These are phyloP conservation scores for Calidris pygmaea DNA, from an alignment of 2,113 vertebrate species.

Conservation along the genomic window DNA sequence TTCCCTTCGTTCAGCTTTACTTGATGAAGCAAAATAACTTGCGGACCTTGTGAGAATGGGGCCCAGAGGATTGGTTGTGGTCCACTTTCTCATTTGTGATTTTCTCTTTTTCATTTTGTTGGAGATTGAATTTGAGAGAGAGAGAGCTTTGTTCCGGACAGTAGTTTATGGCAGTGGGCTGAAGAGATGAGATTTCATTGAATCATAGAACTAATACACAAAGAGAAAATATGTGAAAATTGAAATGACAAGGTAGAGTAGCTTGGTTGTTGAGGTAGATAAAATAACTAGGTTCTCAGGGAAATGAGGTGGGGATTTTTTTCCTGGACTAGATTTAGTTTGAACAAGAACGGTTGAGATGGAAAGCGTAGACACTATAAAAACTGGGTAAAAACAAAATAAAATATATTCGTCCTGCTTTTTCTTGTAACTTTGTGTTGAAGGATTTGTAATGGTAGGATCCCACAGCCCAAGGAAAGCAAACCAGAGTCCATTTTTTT, in stretches of 20 bases:
- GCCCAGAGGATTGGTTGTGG: conserved; percentile 50
- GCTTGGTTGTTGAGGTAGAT: conserved; percentile 68
- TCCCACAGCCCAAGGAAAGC: neutral
- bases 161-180: conserved; percentile 67
- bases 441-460: neutral
- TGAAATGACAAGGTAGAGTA: conserved; percentile 74
- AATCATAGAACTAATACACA: conserved; percentile 67
- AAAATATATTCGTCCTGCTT: neutral
- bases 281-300: conserved; percentile 65
- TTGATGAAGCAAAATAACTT: conserved; percentile 60
- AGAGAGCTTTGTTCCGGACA: conserved; percentile 69
- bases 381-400: neutral
- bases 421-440: neutral
- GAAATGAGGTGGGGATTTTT: conserved; percentile 56
- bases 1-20: neutral
- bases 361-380: conserved; percentile 15
- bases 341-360: conserved; percentile 37
- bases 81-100: conserved; percentile 68
- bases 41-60: conserved; percentile 15
- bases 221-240: conserved; percentile 74
- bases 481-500: neutral
- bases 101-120: conserved; percentile 74
- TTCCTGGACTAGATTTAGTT: conserved; percentile 42
- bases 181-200: conserved; percentile 73
- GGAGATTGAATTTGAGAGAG: conserved; percentile 78